Conservation (phyloP, 2,113 vertebrate species). For the Tragelaphus strepsiceros region DNA sequence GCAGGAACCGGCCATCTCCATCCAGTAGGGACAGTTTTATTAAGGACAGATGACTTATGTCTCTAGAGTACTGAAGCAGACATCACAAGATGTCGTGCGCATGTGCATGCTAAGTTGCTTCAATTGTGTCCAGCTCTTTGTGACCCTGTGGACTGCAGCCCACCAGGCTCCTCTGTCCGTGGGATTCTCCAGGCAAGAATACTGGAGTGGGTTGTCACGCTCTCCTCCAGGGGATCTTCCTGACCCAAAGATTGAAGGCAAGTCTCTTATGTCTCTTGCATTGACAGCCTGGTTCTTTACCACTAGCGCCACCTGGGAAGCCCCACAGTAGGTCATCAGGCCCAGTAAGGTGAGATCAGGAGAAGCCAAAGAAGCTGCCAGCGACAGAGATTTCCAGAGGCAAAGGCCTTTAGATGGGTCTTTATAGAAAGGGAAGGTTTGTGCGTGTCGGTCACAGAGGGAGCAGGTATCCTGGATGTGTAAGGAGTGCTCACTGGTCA, state of each 20-base stretch:
- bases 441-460: rapidly evolving
- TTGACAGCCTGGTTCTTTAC: neutral
- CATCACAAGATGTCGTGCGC: neutral
- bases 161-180: neutral
- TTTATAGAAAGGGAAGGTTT: neutral
- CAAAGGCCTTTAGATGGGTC: neutral
- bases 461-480: neutral
- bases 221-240: neutral
- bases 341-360: neutral
- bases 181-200: neutral
- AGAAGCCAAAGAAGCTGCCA: neutral
- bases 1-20: neutral
- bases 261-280: neutral
- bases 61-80: neutral
- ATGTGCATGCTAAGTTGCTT: neutral
- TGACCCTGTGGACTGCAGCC: neutral
- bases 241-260: neutral
- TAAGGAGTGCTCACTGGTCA: neutral
- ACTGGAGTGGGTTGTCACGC: neutral
- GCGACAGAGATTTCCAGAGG: neutral
- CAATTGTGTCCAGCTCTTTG: neutral
- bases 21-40: neutral
- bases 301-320: too few species aligned
- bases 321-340: neutral
- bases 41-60: neutral